Evolutionary conservation across 2,113 vertebrate species (phyloP).

Genomic region (Scomber scombrus): DNA sequence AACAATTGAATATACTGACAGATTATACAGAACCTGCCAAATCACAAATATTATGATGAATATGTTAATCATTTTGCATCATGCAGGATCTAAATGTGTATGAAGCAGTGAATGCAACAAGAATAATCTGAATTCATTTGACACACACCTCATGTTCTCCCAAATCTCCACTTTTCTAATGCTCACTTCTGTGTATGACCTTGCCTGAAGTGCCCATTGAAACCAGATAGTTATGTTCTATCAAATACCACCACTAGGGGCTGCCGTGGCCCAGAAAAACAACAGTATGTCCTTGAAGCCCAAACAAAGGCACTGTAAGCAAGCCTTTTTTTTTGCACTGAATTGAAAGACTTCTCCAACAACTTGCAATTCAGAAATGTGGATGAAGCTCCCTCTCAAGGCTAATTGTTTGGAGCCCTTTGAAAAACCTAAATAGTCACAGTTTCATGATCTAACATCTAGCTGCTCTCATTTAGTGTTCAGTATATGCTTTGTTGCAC

Average conservation of each 20-base stretch:
- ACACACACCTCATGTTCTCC: neutral
- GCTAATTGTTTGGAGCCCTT: slow-evolving; percentile 26
- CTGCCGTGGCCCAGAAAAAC: slow-evolving; percentile 57
- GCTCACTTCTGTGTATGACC: slow-evolving; percentile 52
- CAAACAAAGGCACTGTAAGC: slow-evolving; percentile 53
- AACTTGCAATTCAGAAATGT: neutral
- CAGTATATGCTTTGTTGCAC: neutral
- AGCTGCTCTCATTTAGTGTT: neutral
- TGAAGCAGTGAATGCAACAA: neutral
- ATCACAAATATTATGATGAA: no score
- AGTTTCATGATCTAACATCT: slow-evolving; percentile 1
- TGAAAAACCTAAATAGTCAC: slow-evolving; percentile 6
- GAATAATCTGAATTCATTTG: slow-evolving; percentile 17
- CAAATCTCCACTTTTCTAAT: slow-evolving; percentile 40
- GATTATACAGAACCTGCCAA: no score
- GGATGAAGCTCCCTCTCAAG: neutral
- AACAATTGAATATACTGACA: neutral
- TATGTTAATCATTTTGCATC: no score
- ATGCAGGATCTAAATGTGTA: slow-evolving; percentile 8
- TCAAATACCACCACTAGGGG: slow-evolving; percentile 59
- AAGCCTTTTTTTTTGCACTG: slow-evolving; percentile 12
- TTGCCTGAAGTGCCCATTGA: slow-evolving; percentile 66
- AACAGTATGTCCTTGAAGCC: slow-evolving; percentile 62
- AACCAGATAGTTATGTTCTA: slow-evolving; percentile 61
- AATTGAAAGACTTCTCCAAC: slow-evolving; percentile 15